Evolutionary conservation across 2,797 vertebrate species (phyloP).

Genomic region (Peromyscus aztecus): DNA sequence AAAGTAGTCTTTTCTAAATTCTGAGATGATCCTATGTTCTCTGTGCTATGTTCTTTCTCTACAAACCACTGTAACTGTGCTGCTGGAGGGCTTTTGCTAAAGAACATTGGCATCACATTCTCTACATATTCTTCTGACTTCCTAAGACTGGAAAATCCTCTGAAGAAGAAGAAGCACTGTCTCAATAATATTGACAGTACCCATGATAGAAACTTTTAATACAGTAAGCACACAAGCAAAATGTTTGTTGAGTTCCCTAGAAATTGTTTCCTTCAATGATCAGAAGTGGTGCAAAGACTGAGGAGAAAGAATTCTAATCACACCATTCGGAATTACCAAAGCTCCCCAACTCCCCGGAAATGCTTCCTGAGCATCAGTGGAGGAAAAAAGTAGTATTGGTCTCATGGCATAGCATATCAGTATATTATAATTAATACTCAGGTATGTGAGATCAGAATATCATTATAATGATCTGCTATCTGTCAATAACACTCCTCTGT

Average conservation of each 20-base stretch:
- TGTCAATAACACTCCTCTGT: background rate
- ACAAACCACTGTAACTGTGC: background rate
- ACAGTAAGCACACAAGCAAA: background rate
- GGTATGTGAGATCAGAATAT: background rate
- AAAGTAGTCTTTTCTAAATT: background rate
- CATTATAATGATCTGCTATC: background rate
- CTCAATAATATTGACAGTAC: background rate
- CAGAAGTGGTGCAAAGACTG: background rate
- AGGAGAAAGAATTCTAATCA: background rate
- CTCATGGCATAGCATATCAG: background rate
- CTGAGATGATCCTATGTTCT: background rate
- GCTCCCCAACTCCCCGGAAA: background rate
- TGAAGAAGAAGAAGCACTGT: background rate
- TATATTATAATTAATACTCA: constrained; percentile 16
- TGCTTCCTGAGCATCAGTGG: background rate
- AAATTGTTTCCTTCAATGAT: constrained; percentile 18
- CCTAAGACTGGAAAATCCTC: constrained; percentile 4
- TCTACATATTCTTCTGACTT: background rate
- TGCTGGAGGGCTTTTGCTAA: background rate
- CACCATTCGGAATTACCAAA: background rate
- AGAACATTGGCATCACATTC: background rate
- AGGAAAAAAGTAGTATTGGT: background rate
- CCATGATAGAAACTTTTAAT: background rate
- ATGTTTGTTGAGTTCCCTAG: background rate
- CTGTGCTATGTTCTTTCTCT: background rate